Conservation (phyloP, 2,113 vertebrate species). For the sheep (Ovis aries) region ARS-UI_Ramb_v3.0 NC_056077.1:40403001-40403500, state of each 20-base stretch:
- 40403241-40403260: not conserved
- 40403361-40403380: not conserved
- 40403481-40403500: not conserved
- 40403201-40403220: not conserved
- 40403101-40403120: not conserved
- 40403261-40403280: not conserved
- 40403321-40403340: not conserved
- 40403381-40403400: not conserved
- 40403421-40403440: not conserved
- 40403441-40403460: not conserved
- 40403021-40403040: too few species aligned
- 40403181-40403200: not conserved
- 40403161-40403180: not conserved
- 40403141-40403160: not conserved
- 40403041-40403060: constrained; percentile 52
- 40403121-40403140: not conserved
- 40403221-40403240: not conserved
- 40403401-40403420: not conserved
- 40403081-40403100: constrained; percentile 35
- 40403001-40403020: too few species aligned
- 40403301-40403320: not conserved
- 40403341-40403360: not conserved
- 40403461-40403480: not conserved
- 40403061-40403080: constrained; percentile 47
- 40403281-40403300: not conserved